These are phyloP conservation scores for Ascaphus truei DNA, from an alignment of 2,113 vertebrate species.

Conservation along the genomic window DNA sequence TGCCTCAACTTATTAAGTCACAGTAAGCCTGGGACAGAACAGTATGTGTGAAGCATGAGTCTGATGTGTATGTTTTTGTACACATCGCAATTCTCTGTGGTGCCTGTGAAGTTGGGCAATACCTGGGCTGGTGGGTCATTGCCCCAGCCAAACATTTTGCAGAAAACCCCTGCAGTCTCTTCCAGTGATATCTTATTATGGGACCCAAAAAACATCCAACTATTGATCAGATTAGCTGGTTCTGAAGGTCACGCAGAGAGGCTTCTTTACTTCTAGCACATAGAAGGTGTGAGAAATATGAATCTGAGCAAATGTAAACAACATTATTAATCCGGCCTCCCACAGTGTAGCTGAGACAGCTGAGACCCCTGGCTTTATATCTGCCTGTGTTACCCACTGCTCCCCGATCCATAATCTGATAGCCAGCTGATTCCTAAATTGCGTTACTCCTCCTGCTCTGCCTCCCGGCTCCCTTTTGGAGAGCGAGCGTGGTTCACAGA, in stretches of 20 bases:
- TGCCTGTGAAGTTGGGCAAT: too few species aligned
- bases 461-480: too few species aligned
- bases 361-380: slow-evolving; percentile 7
- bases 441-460: neutral
- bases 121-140: too few species aligned
- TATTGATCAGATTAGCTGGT: slow-evolving; percentile 11
- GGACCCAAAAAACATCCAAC: neutral
- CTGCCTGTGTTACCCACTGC: slow-evolving; percentile 2
- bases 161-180: too few species aligned
- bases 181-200: slow-evolving; percentile 5
- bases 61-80: too few species aligned
- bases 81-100: too few species aligned
- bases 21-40: too few species aligned
- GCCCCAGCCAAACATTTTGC: neutral
- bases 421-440: neutral
- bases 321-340: slow-evolving; percentile 24
- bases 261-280: too few species aligned
- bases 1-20: too few species aligned
- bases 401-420: slow-evolving; percentile 10
- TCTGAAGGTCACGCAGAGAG: slow-evolving; percentile 24
- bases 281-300: neutral
- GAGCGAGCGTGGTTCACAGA: neutral
- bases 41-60: too few species aligned
- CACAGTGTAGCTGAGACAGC: too few species aligned
- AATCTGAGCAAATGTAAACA: slow-evolving; percentile 13